A percentile compares a stretch with the other conserved stretches of the same genome.
Conservation (phyloP, 2,113 vertebrate genomes). For the Chaenogobius annularis region DNA sequence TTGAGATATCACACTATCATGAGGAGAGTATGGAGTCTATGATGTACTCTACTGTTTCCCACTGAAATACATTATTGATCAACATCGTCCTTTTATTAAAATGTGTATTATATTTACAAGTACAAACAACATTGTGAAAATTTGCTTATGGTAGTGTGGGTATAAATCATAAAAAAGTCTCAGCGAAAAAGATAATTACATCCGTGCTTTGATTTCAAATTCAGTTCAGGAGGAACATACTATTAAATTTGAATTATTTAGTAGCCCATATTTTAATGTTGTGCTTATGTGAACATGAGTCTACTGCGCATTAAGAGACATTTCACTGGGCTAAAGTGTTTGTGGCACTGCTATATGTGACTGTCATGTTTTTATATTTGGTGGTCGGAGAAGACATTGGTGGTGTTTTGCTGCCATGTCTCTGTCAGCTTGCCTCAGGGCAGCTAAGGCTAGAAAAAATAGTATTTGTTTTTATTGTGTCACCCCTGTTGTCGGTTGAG, state of each 20-base stretch:
- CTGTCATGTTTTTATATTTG: not conserved
- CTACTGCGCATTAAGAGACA: not conserved
- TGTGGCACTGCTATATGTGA: not conserved
- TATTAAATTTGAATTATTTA: slow-evolving; percentile 1
- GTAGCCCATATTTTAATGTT: slow-evolving; percentile 13
- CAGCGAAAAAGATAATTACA: not conserved
- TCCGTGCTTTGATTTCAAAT: slow-evolving; percentile 7
- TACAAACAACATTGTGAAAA: not conserved
- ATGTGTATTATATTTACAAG: not conserved
- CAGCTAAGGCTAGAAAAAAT: not conserved
- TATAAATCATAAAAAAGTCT: not conserved
- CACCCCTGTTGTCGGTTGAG: not conserved
- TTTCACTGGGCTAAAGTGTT: not conserved
- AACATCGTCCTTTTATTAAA: not conserved
- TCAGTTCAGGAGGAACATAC: not conserved
- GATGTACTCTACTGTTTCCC: not conserved
- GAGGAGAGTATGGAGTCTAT: not conserved
- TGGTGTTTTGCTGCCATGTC: not conserved
- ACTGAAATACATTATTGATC: not conserved
- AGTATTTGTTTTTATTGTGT: not conserved
- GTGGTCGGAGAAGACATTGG: not conserved
- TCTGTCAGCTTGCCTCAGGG: not conserved
- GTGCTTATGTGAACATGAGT: not conserved
- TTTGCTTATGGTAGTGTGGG: not conserved
- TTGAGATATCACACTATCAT: not conserved